Base-by-base conservation (phyloP, 2,797 vertebrate genomes). In the Sandelia bainsii region DNA sequence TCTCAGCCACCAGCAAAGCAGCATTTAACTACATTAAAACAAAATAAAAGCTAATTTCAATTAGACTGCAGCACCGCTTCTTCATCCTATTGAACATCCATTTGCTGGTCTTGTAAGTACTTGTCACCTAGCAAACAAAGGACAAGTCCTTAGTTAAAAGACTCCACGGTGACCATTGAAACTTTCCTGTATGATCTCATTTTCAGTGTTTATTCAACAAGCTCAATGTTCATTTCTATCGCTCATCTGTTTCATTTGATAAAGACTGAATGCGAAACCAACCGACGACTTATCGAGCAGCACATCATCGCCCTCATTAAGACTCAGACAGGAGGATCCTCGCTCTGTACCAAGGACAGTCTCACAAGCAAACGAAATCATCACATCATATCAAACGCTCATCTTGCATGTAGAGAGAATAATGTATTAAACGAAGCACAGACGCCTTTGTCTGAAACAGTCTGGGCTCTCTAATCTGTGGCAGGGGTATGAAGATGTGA, bases 21-120 rank as follows among this genome's bases (percentile, higher is more conserved):
- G 61, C 59, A 70, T 71, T 83, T 49, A 73, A 69, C 59, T 77
- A 46, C 71, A 63, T 75, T 87, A 72, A 68, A 81, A 71, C 10
- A 54, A 82, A 76, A 53, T 63, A 61, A 79, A 75, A 69, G 53
- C 71, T 75, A 1, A 73, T 81, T 86, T 59, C 29, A 82, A 59
- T 81, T 61, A 66, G 44, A 62, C 13, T 17, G 11, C 25, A 53
- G 45, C 5, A 19, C 16, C 16, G 22, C 8, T 65, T 64, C 39
- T 57, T 76, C 27, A 8, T 66, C 46, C 25, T 20, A 60, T 7
- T 49, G 9, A 76, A 73, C 69, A 75, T 78, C 58, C 79, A 79
- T 62, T 59, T 68, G 52, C 65, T 66, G 3, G 69, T 82, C 51
- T 63, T 32, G 25, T 40, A 54, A 57, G 27, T 37, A 22, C 70